Evolutionary conservation across 2,113 vertebrate genomes (phyloP), one percentile per base, ranked within the genome.

Genomic region (Etia nguti): DNA sequence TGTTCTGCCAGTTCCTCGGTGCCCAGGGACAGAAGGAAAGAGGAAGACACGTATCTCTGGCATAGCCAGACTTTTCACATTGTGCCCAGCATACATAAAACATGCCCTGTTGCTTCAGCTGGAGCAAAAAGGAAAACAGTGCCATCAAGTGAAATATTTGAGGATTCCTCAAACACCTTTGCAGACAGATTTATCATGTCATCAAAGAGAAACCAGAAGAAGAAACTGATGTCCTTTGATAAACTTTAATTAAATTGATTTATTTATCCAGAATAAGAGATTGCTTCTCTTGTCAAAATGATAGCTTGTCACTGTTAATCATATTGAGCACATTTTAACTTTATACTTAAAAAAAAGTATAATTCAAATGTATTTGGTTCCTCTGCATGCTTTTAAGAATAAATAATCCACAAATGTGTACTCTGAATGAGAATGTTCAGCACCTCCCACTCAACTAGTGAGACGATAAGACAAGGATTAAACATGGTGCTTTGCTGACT

Each of bases 71-170:
- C 84, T 93, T 93, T 90, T 88, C 89, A 94, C 86, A 85, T 88
- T 90, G 90, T 94, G 92, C 94, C 93, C 93, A 75, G 86, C 92
- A 94, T 93, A 92, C 92, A 95, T 95, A 95, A 96, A 95, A 95
- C 92, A 94, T 93, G 89, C 90, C 94, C 94, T 95, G 95, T 95
- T 96, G 95, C 94, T 95, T 90, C 88, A 83, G 93, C 86, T 68
- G 95, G 97, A 97, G 97, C 97, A 98, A 97, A 97, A 98, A 98
- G 98, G 98, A 99, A 95, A 99, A 99, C 98, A 99, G 97, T 99
- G 98, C 98, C 98, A 99, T 99, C 98, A 98, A 98, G 98, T 99
- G 98, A 98, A 97, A 97, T 96, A 97, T 98, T 96, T 94, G 95
- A 98, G 97, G 97, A 97, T 97, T 97, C 96, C 97, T 97, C 96